Evolutionary conservation across 2,797 vertebrate species (phyloP), one percentile per base, ranked within the genome.

Genomic region (Siniperca obscura): DNA sequence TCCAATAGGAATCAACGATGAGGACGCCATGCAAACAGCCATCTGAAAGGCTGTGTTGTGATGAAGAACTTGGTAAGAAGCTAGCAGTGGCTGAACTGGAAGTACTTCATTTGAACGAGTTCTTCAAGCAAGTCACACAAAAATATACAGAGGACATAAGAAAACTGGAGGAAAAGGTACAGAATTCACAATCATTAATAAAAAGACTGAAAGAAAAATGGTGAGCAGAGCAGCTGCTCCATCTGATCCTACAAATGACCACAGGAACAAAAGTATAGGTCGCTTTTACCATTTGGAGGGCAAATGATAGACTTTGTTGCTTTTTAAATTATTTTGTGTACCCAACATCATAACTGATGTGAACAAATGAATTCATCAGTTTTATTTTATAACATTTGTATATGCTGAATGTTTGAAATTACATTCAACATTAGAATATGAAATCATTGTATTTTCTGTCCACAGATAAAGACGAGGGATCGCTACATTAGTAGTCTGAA

Each of bases 91-190:
- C 96, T 5, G 97, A 98, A 87, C 95, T 94, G 84, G 97, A 98
- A 81, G 94, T 97, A 13, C 82, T 96, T 38, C 97, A 97, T 8
- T 91, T 98, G 82, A 97, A 93, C 62, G 96, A 98, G 77, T 95
- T 96, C 75, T 95, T 97, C 86, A 98, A 97, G 83, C 97, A 98
- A 74, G 96, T 96, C 89, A 92, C 96, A 42, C 96, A 94, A 60
- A 98, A 97, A 86, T 97, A 97, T 55, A 95, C 89, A 7, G 98
- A 99, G 69, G 98, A 99, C 83, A 96, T 97, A 78, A 96, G 95
- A 87, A 99, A 98, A 92, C 95, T 99, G 93, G 97, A 98, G 80
- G 98, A 99, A 78, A 99, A 98, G 95, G 98, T 99, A 92, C 61
- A 87, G 57, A 30, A 30, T 30, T 30, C 30, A 16, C 22, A 25